Evolutionary conservation across 2,888 invertebrate genomes (phyloP), one percentile per base, ranked within the genome.

Genomic region (Drosophila birchii): DNA sequence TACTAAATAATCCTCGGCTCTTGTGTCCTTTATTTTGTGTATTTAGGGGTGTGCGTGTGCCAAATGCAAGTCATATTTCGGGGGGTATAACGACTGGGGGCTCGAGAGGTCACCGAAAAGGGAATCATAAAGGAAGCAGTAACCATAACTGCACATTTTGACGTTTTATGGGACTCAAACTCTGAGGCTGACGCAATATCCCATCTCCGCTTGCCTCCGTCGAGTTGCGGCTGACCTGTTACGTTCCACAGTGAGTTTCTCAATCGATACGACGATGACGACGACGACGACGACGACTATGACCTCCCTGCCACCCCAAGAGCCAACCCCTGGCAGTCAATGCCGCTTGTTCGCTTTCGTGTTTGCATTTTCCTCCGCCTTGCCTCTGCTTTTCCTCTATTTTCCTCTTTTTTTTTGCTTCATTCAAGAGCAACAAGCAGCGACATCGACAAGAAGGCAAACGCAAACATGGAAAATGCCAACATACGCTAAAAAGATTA

Each of bases 401-500:
- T 29, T 53, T 66, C 64, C 44, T 57, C n/a, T 36, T 29, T 23
- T 34, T 29, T 47, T 47, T 23, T 55, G 63, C 70, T 61, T 57
- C 77, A 83, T 77, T 84, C 88, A 84, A 88, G 84, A 84, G 84
- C 84, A 84, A 86, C 88, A 84, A 84, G 84, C 84, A 59, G 55
- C 71, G 62, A 55, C 76, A 63, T 60, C 76, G 60, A 88, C 78
- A 86, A 86, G 85, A 81, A 79, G 79, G 85, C 87, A 64, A 68
- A 67, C 73, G 63, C 78, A 89, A 87, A 86, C 89, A 89, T 87
- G 84, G 85, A 85, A 89, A 86, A 86, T 89, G 86, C 88, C 86
- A 89, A 87, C 88, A 89, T 86, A 87, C 89, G 86, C 88, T 87
- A 87, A 87, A 86, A 87, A 86, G 89, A 89, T 86, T 89, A 87